Base-by-base conservation (phyloP, 2,888 invertebrate species). In the Pandemis cinnamomeana region DNA sequence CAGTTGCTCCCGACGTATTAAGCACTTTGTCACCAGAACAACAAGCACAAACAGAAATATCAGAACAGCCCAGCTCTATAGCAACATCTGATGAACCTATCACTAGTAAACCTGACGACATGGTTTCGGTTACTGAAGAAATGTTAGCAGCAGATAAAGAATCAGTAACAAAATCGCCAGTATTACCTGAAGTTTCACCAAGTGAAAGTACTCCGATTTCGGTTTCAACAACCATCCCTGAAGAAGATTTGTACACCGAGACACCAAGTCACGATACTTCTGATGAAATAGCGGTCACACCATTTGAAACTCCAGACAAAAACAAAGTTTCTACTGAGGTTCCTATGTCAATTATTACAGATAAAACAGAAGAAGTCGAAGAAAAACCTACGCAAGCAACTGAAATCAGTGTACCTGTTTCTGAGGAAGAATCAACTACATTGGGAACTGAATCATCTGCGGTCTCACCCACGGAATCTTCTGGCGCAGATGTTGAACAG, bases 261-360 rank as follows among this genome's bases (percentile, higher is more conserved):
- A 71, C 63, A 53, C 15, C 70, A 42, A 15, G 44, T 67, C 15
- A 58, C n/a, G 72, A 74, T 44, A 63, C 46, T 13, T 60, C 75
- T 41, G 36, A 51, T 27, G 74, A 71, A 51, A 11, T 55, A 27
- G 7, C n/a, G 13, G 42, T 53, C 8, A 73, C 72, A 11, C 51
- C 68, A 42, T 8, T 60, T 36, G 48, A 64, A n/a, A n/a, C 41
- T 41, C 36, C 41, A 42, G 69, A 63, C 27, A 42, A 3, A 51
- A 36, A 42, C 15, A 15, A 55, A 10, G 42, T 60, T 11, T 69
- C 44, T 44, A 74, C 74, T 4, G 61, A 74, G 36, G 27, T 55
- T n/a, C 74, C 74, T 5, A 71, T 74, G 74, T 74, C 74, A 8
- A 74, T 74, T 46, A 46, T 71, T 5, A 74, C 67, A 62, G 70